These are phyloP conservation scores for Macrostomum cliftonense DNA, from an alignment of 2,888 invertebrate genomes.

Conservation along the genomic window DNA sequence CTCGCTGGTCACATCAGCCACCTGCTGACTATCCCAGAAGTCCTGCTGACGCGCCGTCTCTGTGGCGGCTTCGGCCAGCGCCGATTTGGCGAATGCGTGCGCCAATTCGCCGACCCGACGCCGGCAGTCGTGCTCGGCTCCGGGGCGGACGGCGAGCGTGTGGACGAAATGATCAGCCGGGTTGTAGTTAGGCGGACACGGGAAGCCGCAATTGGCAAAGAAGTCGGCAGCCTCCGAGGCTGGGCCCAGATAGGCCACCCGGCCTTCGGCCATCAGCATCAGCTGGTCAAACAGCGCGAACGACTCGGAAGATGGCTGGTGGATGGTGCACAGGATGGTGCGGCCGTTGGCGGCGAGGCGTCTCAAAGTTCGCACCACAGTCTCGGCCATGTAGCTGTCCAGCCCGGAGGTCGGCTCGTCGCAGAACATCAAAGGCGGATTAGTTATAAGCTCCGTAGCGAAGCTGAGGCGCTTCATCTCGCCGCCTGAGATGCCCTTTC, in stretches of 20 bases:
- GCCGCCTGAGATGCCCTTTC: conserved; percentile 84
- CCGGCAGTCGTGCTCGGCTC: conserved; percentile 57
- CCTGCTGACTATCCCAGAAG: conserved; percentile 16
- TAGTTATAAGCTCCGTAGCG: conserved; percentile 53
- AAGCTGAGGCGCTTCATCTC: conserved; percentile 84
- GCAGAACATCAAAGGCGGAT: conserved; percentile 9
- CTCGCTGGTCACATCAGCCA: conserved; percentile 1
- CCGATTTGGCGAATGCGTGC: conserved; percentile 14
- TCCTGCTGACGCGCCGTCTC: conserved; percentile 20
- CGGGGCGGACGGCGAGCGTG: conserved; percentile 64
- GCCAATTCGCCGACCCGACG: conserved; percentile 42
- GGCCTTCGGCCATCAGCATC: conserved; percentile 66
- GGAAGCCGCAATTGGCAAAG: conserved; percentile 23
- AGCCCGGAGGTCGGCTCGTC: conserved; percentile 9
- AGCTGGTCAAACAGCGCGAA: conserved; percentile 16
- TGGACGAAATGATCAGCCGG: conserved; percentile 84
- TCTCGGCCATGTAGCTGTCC: conserved; percentile 10
- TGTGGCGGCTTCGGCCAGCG: too few species aligned
- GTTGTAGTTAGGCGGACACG: conserved; percentile 65
- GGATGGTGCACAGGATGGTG: conserved; percentile 75
- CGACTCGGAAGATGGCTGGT: conserved; percentile 50
- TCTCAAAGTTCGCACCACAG: conserved; percentile 4
- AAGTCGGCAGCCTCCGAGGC: conserved; percentile 40
- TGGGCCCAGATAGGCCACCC: conserved; percentile 61
- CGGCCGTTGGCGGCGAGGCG: conserved; percentile 4